Conservation (phyloP, 2,797 vertebrate species). For the Gymnocypris eckloni region DNA sequence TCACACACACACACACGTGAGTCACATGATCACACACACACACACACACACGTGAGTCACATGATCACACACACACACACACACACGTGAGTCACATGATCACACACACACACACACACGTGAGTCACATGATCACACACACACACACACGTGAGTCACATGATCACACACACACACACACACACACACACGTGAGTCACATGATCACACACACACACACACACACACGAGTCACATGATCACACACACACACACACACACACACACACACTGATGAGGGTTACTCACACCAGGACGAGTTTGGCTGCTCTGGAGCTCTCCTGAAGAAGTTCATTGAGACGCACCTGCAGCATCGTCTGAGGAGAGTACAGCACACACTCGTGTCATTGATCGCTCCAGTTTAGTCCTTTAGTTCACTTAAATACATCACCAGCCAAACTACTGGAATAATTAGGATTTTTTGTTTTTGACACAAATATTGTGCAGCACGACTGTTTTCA, state of each 20-base stretch:
- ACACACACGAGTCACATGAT: no score
- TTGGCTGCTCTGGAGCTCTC: conserved; percentile 91
- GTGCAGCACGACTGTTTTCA: no score
- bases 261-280: background rate
- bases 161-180: background rate
- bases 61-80: conserved; percentile 21
- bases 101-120: no score
- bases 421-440: no score
- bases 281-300: conserved; percentile 93
- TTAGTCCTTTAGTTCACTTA: no score
- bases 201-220: conserved; percentile 22
- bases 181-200: no score
- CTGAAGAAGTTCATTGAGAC: conserved; percentile 92
- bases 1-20: background rate
- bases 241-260: no score
- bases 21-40: conserved; percentile 15
- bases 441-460: no score
- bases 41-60: background rate
- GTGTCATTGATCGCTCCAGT: background rate
- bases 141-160: no score
- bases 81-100: no score
- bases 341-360: conserved; percentile 93
- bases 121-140: no score
- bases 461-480: no score
- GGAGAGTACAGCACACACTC: conserved; percentile 33